Base-by-base conservation (phyloP, 1,140 invertebrate species). In the Fopius arisanus region DNA sequence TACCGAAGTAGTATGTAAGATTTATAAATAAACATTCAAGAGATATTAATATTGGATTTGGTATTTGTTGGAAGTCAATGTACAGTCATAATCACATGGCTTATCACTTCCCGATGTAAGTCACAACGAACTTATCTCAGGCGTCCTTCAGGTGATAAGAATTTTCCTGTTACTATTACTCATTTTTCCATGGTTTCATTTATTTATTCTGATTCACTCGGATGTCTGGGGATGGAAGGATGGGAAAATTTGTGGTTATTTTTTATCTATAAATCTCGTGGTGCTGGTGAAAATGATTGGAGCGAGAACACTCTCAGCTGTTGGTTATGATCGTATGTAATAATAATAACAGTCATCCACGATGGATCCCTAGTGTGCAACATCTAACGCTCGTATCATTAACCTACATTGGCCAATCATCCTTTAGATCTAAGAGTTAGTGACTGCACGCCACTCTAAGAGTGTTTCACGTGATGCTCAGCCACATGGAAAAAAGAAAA, bases 391-490 rank as follows among this genome's bases (percentile, higher is more conserved):
- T 73, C 54, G 63, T 59, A 59, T 73, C 71, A 73, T 73, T 73
- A 73, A 73, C 71, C 71, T 73, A 73, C 65, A 73, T 73, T 63
- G 23, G 26, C 29, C 63, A 73, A 73, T 73, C 71, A 51, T 73
- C 43, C 33, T 54, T 29, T 62, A 73, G 71, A 73, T 73, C 71
- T 73, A 67, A 66, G 31, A 59, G 51, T 40, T 31, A 73, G 71
- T 43, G 63, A 67, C 41, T 67, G 71, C 71, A 73, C 63, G 71
- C 65, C 7, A 72, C 16, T 65, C 19, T 29, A 33, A 72, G 59
- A 73, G 41, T 26, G 40, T 72, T 63, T 43, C 31, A 33, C 29
- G 54, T 59, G 54, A 65, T 65, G 40, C 16, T 37, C 43, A 67
- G 63, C 71, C 21, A 67, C 28, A 67, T 73, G 21, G 62, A 66